Conservation (phyloP, 2,888 invertebrate genomes). For the Caenorhabditis afra region DNA sequence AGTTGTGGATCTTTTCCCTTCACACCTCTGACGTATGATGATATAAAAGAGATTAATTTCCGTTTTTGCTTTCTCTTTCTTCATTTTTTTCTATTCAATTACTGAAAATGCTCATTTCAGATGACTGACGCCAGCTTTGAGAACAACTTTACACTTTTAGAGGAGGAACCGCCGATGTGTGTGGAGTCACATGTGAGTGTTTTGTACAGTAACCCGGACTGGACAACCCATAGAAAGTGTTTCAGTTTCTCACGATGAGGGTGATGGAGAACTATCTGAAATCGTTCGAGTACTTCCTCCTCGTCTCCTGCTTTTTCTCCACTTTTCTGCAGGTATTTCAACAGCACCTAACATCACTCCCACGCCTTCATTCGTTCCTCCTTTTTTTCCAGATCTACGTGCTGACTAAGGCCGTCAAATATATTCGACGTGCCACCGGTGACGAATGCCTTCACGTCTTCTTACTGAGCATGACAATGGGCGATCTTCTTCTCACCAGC, state of each 20-base stretch:
- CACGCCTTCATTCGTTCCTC: no score
- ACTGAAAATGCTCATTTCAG: background rate
- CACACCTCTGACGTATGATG: no score
- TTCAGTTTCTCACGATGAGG: conserved; percentile 50
- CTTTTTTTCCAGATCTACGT: conserved; percentile 77
- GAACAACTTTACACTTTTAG: conserved; percentile 16
- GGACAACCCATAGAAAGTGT: no score
- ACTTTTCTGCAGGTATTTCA: conserved; percentile 60
- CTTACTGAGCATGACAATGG: conserved; percentile 77
- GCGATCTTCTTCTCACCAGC: conserved; percentile 78
- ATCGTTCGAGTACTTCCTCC: conserved; percentile 52
- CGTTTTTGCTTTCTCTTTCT: conserved; percentile 2
- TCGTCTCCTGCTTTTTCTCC: conserved; percentile 54
- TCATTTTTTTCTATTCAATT: background rate
- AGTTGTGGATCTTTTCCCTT: no score
- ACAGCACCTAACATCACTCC: conserved; percentile 47
- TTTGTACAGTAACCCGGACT: no score
- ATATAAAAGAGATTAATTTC: no score
- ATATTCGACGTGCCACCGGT: conserved; percentile 71
- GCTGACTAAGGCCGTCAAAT: conserved; percentile 65
- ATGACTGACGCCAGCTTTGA: conserved; percentile 21
- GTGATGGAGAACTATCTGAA: conserved; percentile 48
- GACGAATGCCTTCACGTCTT: conserved; percentile 80
- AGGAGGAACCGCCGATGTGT: conserved; percentile 34
- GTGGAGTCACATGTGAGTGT: conserved; percentile 17